These are phyloP conservation scores for Coccyzus lansbergi DNA, from an alignment of 2,797 vertebrate species.

Conservation along the genomic window DNA sequence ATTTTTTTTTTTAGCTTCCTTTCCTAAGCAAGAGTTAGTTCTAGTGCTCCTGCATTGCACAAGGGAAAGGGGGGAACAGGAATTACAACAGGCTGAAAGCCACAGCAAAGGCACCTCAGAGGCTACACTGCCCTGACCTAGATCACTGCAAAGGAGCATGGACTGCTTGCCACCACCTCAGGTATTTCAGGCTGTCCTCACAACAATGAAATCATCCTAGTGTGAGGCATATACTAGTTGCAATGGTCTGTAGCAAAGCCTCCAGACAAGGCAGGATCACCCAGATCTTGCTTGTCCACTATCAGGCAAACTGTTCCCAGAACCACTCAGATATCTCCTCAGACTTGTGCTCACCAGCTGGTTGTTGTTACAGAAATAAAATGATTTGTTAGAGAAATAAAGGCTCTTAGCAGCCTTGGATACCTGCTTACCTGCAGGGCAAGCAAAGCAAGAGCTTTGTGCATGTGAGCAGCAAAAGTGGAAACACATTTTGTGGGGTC, in stretches of 20 bases:
- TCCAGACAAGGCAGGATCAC: neutral
- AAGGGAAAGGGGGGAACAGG: neutral
- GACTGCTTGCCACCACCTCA: neutral
- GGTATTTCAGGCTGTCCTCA: neutral
- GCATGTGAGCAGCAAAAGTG: neutral
- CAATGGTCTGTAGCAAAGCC: neutral
- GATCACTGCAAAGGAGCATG: neutral
- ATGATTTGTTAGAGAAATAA: neutral
- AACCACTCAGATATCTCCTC: neutral
- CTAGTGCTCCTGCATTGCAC: rapidly evolving
- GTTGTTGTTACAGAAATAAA: neutral
- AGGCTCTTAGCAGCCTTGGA: rapidly evolving
- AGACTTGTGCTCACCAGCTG: neutral
- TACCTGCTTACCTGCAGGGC: neutral
- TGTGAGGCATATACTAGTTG: rapidly evolving
- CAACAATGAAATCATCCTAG: rapidly evolving
- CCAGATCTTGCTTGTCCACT: rapidly evolving
- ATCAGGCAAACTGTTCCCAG: rapidly evolving
- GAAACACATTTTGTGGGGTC: neutral
- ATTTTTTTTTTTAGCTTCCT: neutral
- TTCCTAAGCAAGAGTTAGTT: neutral
- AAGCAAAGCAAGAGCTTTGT: neutral
- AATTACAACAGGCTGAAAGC: neutral
- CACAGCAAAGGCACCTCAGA: rapidly evolving
- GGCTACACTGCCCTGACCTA: neutral